Base-by-base conservation (phyloP, 1,140 invertebrate genomes). In the Phocides pigmalion region DNA sequence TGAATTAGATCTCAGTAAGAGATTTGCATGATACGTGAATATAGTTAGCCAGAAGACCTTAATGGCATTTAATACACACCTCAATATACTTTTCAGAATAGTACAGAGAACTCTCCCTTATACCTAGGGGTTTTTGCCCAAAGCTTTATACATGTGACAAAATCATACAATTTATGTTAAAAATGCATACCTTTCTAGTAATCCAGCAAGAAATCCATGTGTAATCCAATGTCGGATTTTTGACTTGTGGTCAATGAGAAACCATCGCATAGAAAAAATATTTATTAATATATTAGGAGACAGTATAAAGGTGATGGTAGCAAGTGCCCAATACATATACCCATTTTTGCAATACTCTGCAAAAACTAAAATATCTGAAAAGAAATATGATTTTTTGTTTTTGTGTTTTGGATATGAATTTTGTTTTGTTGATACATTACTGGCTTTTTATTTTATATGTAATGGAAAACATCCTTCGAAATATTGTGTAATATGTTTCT, bases 241-340 rank as follows among this genome's bases (percentile, higher is more conserved):
- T 50, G 69, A 66, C 67, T 85, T 80, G 54, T 81, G 65, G 69
- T 91, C 89, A 56, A 66, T 84, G 47, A 84, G 58, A 68, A 78
- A 81, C 89, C 89, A 91, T 79, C 85, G 77, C 56, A 89, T 69
- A 12, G 89, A 91, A 74, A 91, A 91, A 66, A 83, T 80, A 75
- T 91, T 89, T 42, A 85, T 84, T 47, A 89, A 72, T 66, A 89
- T 69, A 72, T 88, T 91, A 42, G 89, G 87, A 54, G 68, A 74
- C 15, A 89, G 16, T 59, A 91, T 89, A 64, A 91, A 87, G 39
- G 82, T 76, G 12, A 83, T 66, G 32, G 87, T 89, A 4, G 78
- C 79, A 12, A 87, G 46, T 37, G 80, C 87, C 89, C 87, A 90
- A 59, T 84, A 81, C 44, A 81, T 62, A 64, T 84, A 81, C 12